Evolutionary conservation across 92 coral and sea anemone species (phyloP), one percentile per base, ranked within the genome.

Genomic region (Actinernus sp.): DNA sequence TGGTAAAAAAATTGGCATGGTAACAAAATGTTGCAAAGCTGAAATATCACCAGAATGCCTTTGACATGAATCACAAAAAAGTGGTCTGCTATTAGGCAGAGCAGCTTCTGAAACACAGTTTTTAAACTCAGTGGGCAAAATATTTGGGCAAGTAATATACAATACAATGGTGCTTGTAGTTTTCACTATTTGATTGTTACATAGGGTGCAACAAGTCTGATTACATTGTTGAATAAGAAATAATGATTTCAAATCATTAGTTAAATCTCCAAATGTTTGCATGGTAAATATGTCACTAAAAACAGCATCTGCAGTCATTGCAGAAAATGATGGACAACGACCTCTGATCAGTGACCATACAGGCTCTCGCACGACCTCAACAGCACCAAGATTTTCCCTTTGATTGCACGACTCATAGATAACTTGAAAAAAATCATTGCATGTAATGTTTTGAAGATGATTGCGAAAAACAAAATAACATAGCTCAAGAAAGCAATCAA

Each of bases 241-340:
- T 36, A 76, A 48, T 37, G 83, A 74, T 52, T 74, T 82, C 46
- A 82, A 16, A 8, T 82, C 68, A 55, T 41, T 37, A 9, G 67
- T 82, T 51, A 82, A 52, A 65, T 68, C 60, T 44, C 90, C 84
- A 68, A 83, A 0, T 26, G 71, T 68, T 14, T 31, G 19, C 58
- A 69, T 7, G 0, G 74, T 75, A 68, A 83, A 83, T 12, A 76
- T 83, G 45, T 83, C 84, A 61, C 84, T 83, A 55, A 83, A 83
- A 23, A 83, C 84, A 68, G 84, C 84, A 76, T 83, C 63, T 7
- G 84, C 74, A 75, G 89, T 51, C 84, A 83, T 83, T 68, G 70
- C 30, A 68, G 69, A 50, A 61, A 83, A 83, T 31, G 90, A 61
- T 0, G 44, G 16, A 49, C 79, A 34, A 7, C 46, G 74, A 31